Evolutionary conservation across 1,140 invertebrate species (phyloP).

Genomic region (Batillaria attramentaria): DNA sequence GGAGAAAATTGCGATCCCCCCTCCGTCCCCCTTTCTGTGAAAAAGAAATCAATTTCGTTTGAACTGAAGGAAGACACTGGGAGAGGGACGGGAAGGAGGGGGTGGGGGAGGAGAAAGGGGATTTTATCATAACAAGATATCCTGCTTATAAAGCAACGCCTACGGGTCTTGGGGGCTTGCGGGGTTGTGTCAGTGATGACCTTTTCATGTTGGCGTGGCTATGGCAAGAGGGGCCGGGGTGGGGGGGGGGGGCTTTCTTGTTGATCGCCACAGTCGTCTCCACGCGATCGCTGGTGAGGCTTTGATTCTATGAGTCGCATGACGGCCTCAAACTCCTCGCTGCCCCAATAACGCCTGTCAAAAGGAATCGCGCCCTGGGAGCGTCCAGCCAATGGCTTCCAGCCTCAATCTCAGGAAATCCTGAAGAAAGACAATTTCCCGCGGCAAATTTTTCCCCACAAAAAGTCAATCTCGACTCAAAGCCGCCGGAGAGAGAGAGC

Average conservation of each 20-base stretch:
- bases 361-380: constrained; percentile 12
- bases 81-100: neutral
- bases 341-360: constrained; percentile 11
- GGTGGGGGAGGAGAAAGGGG: neutral
- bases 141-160: constrained; percentile 3
- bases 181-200: neutral
- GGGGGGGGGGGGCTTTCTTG: neutral
- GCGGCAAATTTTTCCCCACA: constrained; percentile 2
- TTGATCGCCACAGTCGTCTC: neutral
- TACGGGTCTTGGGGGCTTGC: too few relatives aligned
- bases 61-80: constrained; percentile 2
- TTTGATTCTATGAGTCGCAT: constrained; percentile 19
- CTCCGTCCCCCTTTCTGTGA: neutral
- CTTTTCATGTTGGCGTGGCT: neutral
- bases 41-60: constrained; percentile 16
- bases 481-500: neutral
- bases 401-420: neutral
- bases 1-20: constrained; percentile 11
- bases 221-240: neutral
- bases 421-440: constrained; percentile 6
- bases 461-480: constrained; percentile 5
- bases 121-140: constrained; percentile 25
- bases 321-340: neutral
- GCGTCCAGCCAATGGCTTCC: constrained; percentile 8
- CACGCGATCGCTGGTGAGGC: neutral